These are phyloP conservation scores for Holcopasites calliopsidis DNA, from an alignment of 1,140 invertebrate genomes.

Conservation along the genomic window DNA sequence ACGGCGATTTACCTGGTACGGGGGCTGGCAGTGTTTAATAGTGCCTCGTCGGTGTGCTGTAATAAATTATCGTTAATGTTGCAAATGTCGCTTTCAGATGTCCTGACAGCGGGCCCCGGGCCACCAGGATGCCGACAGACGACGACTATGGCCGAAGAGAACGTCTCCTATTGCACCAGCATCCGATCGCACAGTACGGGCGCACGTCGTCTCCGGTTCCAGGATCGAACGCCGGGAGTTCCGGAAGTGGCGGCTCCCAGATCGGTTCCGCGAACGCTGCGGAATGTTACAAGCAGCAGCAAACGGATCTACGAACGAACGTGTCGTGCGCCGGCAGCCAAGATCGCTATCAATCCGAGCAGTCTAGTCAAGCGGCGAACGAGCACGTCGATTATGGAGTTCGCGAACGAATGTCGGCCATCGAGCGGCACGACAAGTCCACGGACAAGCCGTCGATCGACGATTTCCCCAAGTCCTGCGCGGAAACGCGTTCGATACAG, in stretches of 20 bases:
- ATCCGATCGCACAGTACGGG: slow-evolving; percentile 72
- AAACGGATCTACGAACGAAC: slow-evolving; percentile 46
- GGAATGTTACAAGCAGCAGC: slow-evolving; percentile 70
- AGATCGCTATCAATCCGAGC: slow-evolving; percentile 63
- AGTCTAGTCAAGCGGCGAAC: slow-evolving; percentile 46
- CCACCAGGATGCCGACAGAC: slow-evolving; percentile 80
- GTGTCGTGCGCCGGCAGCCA: slow-evolving; percentile 40
- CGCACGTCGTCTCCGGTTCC: slow-evolving; percentile 65
- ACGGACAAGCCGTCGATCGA: slow-evolving; percentile 55
- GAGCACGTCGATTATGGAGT: slow-evolving; percentile 62
- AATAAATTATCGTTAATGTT: too few relatives aligned
- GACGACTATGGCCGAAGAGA: slow-evolving; percentile 81
- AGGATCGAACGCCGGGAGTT: slow-evolving; percentile 59
- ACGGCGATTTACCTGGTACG: too few relatives aligned
- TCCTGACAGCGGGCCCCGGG: slow-evolving; percentile 80
- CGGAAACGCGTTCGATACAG: slow-evolving; percentile 50
- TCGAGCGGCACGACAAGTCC: slow-evolving; percentile 59
- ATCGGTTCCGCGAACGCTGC: slow-evolving; percentile 49
- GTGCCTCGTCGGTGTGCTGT: background rate
- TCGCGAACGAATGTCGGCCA: slow-evolving; percentile 40
- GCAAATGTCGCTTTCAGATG: too few relatives aligned
- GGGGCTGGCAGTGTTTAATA: too few relatives aligned
- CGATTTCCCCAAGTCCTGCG: slow-evolving; percentile 50
- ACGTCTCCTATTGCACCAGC: slow-evolving; percentile 79
- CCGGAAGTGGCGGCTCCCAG: slow-evolving; percentile 58